Evolutionary conservation across 2,113 vertebrate genomes (phyloP), one percentile per base, ranked within the genome.

Genomic region (Caranx melampygus): DNA sequence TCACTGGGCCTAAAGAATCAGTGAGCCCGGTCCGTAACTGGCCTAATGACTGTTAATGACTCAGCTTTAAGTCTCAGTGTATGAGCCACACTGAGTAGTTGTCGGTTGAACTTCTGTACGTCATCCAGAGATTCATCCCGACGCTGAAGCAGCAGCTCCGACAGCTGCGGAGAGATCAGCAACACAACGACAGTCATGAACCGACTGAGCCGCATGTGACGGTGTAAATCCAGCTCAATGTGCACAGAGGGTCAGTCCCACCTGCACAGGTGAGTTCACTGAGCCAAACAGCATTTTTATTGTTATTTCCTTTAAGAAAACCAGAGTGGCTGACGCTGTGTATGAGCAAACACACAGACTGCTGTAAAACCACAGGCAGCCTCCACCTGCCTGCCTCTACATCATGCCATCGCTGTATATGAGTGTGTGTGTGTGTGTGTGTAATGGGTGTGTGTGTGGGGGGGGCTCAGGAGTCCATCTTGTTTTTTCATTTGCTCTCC

Each of bases 401-500:
- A 70, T 83, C 70, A 80, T 81, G 35, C 77, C 81, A 81, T 59
- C 59, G 3, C 14, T 62, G 73, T 54, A 9, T n/a, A 11, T 33
- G 42, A 45, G 78, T 58, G 34, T 63, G 45, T 35, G 11, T 37
- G 14, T 13, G 79, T 62, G 75, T 66, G 62, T 62, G 51, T 55
- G 26, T 62, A 67, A 5, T n/a, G 14, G n/a, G 42, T 55, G 78
- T 58, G 44, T 63, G 45, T 35, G 11, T 37, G 75, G 14, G 49
- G 21, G 47, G 31, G 59, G 31, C 69, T 83, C 71, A 69, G 88
- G 83, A 55, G 89, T 91, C 93, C 95, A 95, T 95, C 94, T 95
- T 95, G 95, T 96, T 95, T 96, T 95, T 95, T 95, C 93, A 94
- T 94, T 94, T 95, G 92, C 85, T 91, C 92, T 91, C 91, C 83